Conservation (phyloP, 2,797 vertebrate species). For the Vultur gryphus region DNA sequence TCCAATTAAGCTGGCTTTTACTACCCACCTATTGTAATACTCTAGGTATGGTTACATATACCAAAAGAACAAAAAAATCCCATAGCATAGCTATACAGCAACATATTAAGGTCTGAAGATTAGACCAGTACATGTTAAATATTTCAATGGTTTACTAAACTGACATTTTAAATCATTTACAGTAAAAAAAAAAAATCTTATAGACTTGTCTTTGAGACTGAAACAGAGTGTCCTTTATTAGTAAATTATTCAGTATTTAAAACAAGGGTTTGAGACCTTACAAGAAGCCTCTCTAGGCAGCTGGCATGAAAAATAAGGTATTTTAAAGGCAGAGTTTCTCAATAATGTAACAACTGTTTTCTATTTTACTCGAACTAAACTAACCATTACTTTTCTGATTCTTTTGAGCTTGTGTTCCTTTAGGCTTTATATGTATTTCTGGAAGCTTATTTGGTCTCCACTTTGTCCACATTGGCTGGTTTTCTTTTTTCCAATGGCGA, state of each 20-base stretch:
- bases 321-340: constrained; percentile 58
- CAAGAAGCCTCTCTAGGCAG: constrained; percentile 60
- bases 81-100: constrained; percentile 73
- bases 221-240: constrained; percentile 75
- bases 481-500: constrained; percentile 67
- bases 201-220: constrained; percentile 75
- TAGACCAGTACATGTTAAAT: constrained; percentile 72
- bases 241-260: constrained; percentile 69
- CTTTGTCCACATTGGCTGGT: constrained; percentile 65
- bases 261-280: constrained; percentile 67
- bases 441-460: constrained; percentile 76
- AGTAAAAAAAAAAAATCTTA: constrained; percentile 70
- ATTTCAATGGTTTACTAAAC: constrained; percentile 75
- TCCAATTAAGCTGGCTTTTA: constrained; percentile 79
- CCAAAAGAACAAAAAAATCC: constrained; percentile 66
- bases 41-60: constrained; percentile 75
- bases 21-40: constrained; percentile 75
- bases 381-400: constrained; percentile 60
- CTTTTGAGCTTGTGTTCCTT: constrained; percentile 65
- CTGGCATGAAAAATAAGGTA: constrained; percentile 42
- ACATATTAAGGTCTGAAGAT: constrained; percentile 72
- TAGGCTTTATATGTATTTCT: constrained; percentile 68
- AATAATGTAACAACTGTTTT: constrained; percentile 44
- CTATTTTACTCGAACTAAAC: constrained; percentile 53
- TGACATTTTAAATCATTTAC: constrained; percentile 75